A percentile compares a stretch with the other conserved stretches of the same genome.
These are phyloP conservation scores for Fabriciana adippe DNA, from an alignment of 2,888 invertebrate genomes.

Conservation along the genomic window DNA sequence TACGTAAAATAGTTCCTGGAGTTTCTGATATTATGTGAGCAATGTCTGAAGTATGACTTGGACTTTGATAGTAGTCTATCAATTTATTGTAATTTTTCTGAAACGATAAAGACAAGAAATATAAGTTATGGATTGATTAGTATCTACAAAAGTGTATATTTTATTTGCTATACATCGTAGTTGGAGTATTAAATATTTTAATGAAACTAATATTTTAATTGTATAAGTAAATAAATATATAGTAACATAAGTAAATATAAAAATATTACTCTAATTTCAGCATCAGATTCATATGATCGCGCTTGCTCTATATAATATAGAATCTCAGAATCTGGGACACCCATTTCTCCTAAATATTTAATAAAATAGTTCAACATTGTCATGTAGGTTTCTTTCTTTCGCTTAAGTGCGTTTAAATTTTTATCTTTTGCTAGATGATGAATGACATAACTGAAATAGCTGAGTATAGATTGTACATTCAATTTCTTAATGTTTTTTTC, in stretches of 20 bases:
- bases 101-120: too few relatives aligned
- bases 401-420: not conserved
- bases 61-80: too few relatives aligned
- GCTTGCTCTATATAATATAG: not conserved
- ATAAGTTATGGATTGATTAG: too few relatives aligned
- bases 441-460: not conserved
- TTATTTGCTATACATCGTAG: too few relatives aligned
- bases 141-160: too few relatives aligned
- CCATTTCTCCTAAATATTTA: slow-evolving; percentile 1
- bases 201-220: too few relatives aligned
- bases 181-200: too few relatives aligned
- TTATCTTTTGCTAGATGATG: slow-evolving; percentile 2
- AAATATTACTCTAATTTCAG: not conserved
- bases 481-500: not conserved
- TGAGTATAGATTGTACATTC: not conserved
- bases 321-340: slow-evolving; percentile 8
- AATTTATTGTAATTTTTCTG: too few relatives aligned
- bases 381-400: not conserved
- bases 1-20: too few relatives aligned
- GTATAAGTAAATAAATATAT: too few relatives aligned
- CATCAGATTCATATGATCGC: not conserved
- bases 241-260: not conserved
- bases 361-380: slow-evolving; percentile 6
- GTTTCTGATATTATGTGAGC: too few relatives aligned
- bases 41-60: too few relatives aligned